A percentile compares a stretch with the other conserved stretches of the same genome.
Conservation (phyloP, 2,113 vertebrate species). For the Siniperca chuatsi region DNA sequence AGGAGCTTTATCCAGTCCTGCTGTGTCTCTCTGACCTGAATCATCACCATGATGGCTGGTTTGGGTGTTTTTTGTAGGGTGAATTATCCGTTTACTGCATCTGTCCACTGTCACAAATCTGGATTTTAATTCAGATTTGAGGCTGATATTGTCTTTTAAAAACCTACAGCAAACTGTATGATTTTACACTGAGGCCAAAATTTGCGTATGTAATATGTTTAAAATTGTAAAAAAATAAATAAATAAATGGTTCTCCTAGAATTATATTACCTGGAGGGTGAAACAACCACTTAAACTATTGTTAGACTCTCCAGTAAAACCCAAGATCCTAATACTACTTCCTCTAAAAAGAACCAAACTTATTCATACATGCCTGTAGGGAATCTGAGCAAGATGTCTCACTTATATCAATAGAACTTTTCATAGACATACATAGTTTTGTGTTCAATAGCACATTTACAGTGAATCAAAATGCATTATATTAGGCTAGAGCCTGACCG, state of each 20-base stretch:
- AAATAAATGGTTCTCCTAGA: not conserved
- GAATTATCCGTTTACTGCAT: too few species aligned
- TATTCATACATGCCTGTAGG: not conserved
- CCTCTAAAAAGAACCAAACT: not conserved
- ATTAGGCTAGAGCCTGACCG: too few species aligned
- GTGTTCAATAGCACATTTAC: too few species aligned
- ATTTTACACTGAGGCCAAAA: not conserved
- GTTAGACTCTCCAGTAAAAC: not conserved
- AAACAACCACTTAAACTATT: not conserved
- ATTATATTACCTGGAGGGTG: not conserved
- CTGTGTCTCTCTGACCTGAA: slow-evolving; percentile 11
- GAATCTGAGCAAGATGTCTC: not conserved
- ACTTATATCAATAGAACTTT: too few species aligned
- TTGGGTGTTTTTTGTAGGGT: not conserved
- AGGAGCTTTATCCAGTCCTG: not conserved
- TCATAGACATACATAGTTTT: too few species aligned
- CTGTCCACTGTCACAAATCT: too few species aligned
- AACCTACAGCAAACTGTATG: too few species aligned
- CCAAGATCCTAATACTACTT: not conserved
- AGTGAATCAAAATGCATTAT: too few species aligned
- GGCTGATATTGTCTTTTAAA: not conserved
- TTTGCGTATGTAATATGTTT: too few species aligned
- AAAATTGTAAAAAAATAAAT: not conserved
- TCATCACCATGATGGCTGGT: not conserved
- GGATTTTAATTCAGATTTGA: not conserved